A percentile compares a stretch with the other conserved stretches of the same genome.
Conservation (phyloP, 2,888 invertebrate species). For the Caenorhabditis japonica region DNA sequence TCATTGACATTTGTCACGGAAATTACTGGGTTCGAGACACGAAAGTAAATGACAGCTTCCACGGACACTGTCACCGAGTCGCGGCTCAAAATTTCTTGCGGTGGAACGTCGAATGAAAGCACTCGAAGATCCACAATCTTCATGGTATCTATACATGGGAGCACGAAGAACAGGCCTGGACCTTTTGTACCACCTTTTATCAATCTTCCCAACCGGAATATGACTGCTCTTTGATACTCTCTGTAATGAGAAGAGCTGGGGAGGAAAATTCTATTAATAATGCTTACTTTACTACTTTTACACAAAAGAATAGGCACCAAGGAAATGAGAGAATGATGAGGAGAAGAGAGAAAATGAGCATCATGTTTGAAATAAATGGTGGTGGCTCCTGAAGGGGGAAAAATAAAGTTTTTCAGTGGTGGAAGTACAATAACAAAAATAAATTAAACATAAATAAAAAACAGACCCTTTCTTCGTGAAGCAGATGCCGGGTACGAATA, state of each 20-base stretch:
- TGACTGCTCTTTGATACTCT: constrained; percentile 85
- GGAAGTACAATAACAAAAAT: no score
- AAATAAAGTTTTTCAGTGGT: no score
- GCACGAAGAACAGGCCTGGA: constrained; percentile 89
- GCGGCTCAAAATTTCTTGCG: constrained; percentile 83
- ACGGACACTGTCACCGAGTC: constrained; percentile 80
- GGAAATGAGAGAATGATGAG: constrained; percentile 74
- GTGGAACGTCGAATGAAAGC: constrained; percentile 95
- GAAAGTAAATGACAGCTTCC: constrained; percentile 76
- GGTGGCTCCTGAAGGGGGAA: constrained; percentile 62
- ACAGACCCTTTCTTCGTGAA: constrained; percentile 73
- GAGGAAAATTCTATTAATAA: no score
- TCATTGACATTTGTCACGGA: constrained; percentile 80
- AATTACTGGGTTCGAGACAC: constrained; percentile 72
- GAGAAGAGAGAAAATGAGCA: constrained; percentile 70
- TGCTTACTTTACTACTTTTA: constrained; percentile 74
- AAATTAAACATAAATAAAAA: neutral
- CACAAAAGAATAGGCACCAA: constrained; percentile 75
- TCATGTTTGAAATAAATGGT: constrained; percentile 69
- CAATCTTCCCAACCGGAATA: constrained; percentile 88
- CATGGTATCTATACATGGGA: constrained; percentile 91
- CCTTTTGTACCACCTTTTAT: constrained; percentile 85
- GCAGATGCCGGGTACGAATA: constrained; percentile 75
- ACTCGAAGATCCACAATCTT: constrained; percentile 77
- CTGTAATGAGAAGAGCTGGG: constrained; percentile 55